Evolutionary conservation across 1,140 invertebrate species (phyloP), one percentile per base, ranked within the genome.

Genomic region (Pantala flavescens): DNA sequence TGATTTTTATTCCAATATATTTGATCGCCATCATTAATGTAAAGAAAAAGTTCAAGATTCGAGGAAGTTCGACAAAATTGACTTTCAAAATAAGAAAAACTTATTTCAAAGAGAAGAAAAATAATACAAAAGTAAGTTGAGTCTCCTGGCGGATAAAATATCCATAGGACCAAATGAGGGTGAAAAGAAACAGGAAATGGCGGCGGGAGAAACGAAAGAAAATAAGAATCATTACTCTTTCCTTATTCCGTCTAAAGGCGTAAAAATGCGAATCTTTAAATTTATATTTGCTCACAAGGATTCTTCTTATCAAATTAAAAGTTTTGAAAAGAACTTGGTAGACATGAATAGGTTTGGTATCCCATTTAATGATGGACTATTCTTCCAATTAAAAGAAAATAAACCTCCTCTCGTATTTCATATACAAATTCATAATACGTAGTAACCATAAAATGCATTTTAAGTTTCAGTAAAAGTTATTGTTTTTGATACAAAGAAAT

Each of bases 221-320:
- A 63, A 63, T 63, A 63, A 63, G 49, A 63, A 21, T 63, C 49
- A 63, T 63, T 63, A 63, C 49, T 63, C 49, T 63, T 63, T 63
- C 49, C 49, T 63, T 63, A 14, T 63, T 63, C 49, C 14, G 49
- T 63, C 49, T 7, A 63, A 63, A 63, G 49, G 49, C 49, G 49
- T 63, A 63, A 63, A 63, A 63, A 63, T 63, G 49, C 12, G 49
- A 63, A 63, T 63, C 49, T 63, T 19, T 63, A 63, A 63, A 63
- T 63, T 63, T 63, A 63, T 63, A 63, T 63, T 63, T 63, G 49
- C 49, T 63, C 49, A 63, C 49, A 63, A 63, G 49, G n/a, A 5
- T 21, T 63, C 49, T 21, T 63, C 49, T 63, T 16, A 21, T 21
- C 49, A 63, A 63, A 63, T 63, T 63, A 63, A 63, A 63, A 63